Evolutionary conservation across 2,113 vertebrate species (phyloP), one percentile per base, ranked within the genome.

Genomic region (Lutjanus erythropterus): DNA sequence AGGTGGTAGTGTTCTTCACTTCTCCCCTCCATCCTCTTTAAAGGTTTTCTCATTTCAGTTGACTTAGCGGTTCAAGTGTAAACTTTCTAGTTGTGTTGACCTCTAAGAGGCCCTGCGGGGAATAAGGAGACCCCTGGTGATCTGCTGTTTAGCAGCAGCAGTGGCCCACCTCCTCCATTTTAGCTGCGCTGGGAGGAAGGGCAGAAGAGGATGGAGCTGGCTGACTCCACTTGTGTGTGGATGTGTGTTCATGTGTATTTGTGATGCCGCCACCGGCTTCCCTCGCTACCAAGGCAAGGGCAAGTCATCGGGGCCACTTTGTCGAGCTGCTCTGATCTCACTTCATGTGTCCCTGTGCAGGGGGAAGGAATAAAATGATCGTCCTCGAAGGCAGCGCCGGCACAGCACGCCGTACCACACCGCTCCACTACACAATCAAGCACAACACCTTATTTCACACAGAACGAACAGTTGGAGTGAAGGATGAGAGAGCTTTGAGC

Each of bases 61-160:
- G 88, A 93, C 90, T 94, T 91, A 90, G 76, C 37, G 23, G 90
- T 90, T 92, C 82, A 92, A 92, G 85, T 88, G 75, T 76, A 89
- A 93, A 93, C 90, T 93, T 93, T 95, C 87, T 91, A 87, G 87
- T 87, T 78, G 91, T 29, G 86, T 69, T 86, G 91, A 92, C 89
- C 90, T 88, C 81, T 55, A 14, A 78, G 66, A 82, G 82, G 80
- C 86, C 91, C 86, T 86, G 80, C 83, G 71, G 89, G 88, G 89
- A 91, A 81, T 84, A 81, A 58, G 71, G 81, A 91, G 88, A 93
- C 89, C 92, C 85, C 69, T 79, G 56, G 56, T 87, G 90, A 91
- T 89, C 90, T 72, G 71, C 72, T 88, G 88, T 88, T 93, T 87
- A 92, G 87, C 85, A 86, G 82, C 87, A 82, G 72, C 89, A 88